Percentiles rank a stretch among this genome's conserved stretches.
These are phyloP conservation scores for Remorina albescens DNA, from an alignment of 2,797 vertebrate genomes.

Conservation along the genomic window DNA sequence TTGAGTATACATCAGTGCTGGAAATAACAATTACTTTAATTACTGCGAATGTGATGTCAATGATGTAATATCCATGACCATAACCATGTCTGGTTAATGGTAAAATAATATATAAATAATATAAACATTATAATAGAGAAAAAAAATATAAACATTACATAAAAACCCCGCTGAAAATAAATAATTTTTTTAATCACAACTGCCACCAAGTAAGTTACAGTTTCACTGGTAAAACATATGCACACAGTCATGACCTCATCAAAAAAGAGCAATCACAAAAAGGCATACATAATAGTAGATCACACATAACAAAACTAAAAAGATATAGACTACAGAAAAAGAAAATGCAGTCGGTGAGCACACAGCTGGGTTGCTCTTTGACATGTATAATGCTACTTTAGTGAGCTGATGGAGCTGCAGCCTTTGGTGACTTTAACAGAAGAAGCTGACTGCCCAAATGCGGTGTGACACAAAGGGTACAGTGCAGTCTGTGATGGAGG, in stretches of 20 bases:
- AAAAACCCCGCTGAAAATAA: neutral
- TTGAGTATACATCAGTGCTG: neutral
- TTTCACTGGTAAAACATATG: neutral
- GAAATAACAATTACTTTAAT: neutral
- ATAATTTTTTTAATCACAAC: neutral
- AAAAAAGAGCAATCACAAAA: neutral
- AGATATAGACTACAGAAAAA: neutral
- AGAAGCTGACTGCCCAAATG: slow-evolving; percentile 37
- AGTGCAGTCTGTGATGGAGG: slow-evolving; percentile 48
- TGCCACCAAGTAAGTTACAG: neutral
- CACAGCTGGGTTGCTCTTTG: neutral
- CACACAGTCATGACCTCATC: neutral
- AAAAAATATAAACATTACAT: no score
- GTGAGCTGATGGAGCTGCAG: slow-evolving; percentile 15
- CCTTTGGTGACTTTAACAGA: slow-evolving; percentile 26
- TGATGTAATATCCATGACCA: neutral
- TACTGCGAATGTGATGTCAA: neutral
- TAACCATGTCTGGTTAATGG: neutral
- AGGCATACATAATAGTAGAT: neutral
- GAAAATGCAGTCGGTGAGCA: slow-evolving; percentile 1
- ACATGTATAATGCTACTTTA: slow-evolving; percentile 34
- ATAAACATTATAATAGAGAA: no score
- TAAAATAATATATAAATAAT: neutral
- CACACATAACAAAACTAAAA: neutral
- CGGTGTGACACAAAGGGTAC: slow-evolving; percentile 53